Percentiles rank a stretch among this genome's conserved stretches.
phyloP scores from a whole-genome alignment of 2,113 vertebrate genomes.

The Pangasianodon hypophthalmus region DNA sequence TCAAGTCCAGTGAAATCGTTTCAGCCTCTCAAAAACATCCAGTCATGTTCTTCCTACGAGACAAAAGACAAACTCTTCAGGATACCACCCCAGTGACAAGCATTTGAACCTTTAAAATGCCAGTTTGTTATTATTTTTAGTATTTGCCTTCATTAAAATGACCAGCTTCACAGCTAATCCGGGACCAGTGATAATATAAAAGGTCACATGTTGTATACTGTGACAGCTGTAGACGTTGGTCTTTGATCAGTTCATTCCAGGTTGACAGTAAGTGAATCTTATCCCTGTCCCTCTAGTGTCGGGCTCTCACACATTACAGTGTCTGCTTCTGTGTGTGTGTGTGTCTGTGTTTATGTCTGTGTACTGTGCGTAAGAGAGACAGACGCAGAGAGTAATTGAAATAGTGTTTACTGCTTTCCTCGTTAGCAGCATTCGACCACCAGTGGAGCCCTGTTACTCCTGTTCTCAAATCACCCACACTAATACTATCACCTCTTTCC shows the following conservation, averaged over 20 bases:
- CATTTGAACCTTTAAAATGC: background rate
- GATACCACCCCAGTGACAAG: background rate
- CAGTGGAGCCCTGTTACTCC: slow-evolving; percentile 11
- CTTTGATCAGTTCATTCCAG: background rate
- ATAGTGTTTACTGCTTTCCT: slow-evolving; percentile 24
- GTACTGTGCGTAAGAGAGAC: background rate
- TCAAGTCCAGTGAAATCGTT: background rate
- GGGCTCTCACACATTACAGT: background rate
- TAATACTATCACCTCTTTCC: background rate
- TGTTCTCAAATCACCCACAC: slow-evolving; percentile 26
- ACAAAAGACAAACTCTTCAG: background rate
- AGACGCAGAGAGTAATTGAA: background rate
- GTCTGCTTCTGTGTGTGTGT: background rate
- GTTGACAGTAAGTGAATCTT: background rate
- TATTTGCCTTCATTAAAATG: background rate
- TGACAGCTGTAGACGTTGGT: background rate
- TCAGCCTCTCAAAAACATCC: background rate
- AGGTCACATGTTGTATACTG: background rate
- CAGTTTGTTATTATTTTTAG: background rate
- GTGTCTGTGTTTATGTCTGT: background rate
- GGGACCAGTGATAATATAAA: background rate
- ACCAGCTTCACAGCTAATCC: background rate
- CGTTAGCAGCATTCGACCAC: slow-evolving; percentile 19
- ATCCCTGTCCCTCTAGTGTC: background rate
- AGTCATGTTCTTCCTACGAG: background rate